A percentile compares a stretch with the other conserved stretches of the same genome.
phyloP scores from a whole-genome alignment of 2,797 vertebrate species.

The Poeciliopsis paucimaculata region DNA sequence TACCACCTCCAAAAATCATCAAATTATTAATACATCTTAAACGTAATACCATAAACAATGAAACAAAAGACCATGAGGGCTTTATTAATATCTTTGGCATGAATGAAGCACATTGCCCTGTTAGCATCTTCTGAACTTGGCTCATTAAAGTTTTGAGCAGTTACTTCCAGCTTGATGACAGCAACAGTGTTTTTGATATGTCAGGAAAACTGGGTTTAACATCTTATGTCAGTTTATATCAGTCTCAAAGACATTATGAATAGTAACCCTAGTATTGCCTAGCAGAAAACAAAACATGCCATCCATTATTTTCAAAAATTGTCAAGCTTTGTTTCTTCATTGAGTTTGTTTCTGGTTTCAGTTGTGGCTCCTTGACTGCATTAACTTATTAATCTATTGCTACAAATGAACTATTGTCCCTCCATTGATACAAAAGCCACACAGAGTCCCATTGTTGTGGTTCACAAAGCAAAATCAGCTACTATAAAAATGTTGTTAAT shows the following conservation, averaged over 20 bases:
- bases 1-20: conserved; percentile 5
- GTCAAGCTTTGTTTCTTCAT: background rate
- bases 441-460: background rate
- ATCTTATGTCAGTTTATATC: background rate
- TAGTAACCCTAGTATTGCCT: background rate
- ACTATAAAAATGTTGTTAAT: background rate
- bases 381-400: background rate
- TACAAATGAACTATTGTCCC: background rate
- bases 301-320: background rate
- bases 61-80: conserved; percentile 21
- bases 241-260: background rate
- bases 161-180: conserved; percentile 36
- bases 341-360: background rate
- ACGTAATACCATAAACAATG: conserved; percentile 15
- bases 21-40: conserved; percentile 23
- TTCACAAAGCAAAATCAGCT: background rate
- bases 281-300: background rate
- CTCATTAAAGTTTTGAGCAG: conserved; percentile 49
- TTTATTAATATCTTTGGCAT: conserved; percentile 27
- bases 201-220: background rate
- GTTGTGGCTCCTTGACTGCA: background rate
- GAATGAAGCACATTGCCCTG: conserved; percentile 28
- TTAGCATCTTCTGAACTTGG: conserved; percentile 37
- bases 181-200: conserved; percentile 18
- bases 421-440: background rate